Evolutionary conservation across 2,797 vertebrate genomes (phyloP), one percentile per base, ranked within the genome.

Genomic region (Xyrichtys novacula): DNA sequence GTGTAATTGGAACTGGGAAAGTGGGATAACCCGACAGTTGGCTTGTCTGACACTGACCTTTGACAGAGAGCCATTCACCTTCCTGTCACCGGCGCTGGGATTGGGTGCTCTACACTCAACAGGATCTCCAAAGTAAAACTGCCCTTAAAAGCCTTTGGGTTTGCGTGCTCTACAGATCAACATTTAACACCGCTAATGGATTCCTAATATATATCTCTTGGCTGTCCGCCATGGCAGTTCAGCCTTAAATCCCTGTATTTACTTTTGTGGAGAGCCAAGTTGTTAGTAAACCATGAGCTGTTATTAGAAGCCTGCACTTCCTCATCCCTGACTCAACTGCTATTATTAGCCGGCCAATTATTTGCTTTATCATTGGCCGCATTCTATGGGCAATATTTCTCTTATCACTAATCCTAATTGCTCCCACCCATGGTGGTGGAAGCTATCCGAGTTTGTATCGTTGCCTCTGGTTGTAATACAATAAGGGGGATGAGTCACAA

Each of bases 321-420:
- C 75, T 83, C 71, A 83, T 86, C 83, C 64, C 39, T 58, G 43
- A 68, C 63, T 87, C 67, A 36, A 67, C 36, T 28, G 76, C 85
- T 92, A 92, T 93, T 93, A 85, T 88, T 90, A 92, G 88, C 36
- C 12, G 1, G 3, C 57, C 84, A 86, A 85, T 91, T 90, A 91
- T 90, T 90, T 88, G 67, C 66, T 65, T 91, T 91, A 91, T 92
- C 77, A 44, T 53, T 48, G 36, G 49, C 63, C 76, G 78, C 81
- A 86, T 91, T 92, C 91, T 83, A 87, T 79, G 82, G 84, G 83
- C 77, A 88, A 89, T 42, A 69, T 78, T 89, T 82, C 16, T 54
- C 80, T 89, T 88, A 89, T 89, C 82, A 12, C 81, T 77, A 74
- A 88, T 87, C 78, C 72, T 82, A 79, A 87, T 85, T 90, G 84